phyloP scores from a whole-genome alignment of 1,140 invertebrate genomes.

The Stegodyphus mimosarum region DNA sequence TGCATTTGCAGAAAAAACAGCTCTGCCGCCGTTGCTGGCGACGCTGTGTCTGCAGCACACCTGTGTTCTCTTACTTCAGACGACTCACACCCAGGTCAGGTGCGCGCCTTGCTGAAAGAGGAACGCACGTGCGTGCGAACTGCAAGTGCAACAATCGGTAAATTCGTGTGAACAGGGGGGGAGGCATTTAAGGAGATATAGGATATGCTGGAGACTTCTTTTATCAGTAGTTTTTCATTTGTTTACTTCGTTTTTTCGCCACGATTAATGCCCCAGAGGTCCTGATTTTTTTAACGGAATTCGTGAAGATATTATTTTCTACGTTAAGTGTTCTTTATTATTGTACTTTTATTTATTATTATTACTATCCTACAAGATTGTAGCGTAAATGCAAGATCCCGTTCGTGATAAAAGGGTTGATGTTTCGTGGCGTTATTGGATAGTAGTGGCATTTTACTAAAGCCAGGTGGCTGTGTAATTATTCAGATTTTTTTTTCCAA shows the following conservation, averaged over 20 bases:
- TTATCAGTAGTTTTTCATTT: neutral
- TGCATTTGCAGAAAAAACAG: constrained; percentile 12
- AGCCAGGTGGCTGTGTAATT: too few species aligned
- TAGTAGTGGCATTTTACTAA: too few species aligned
- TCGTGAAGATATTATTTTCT: constrained; percentile 36
- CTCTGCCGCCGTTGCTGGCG: constrained; percentile 28
- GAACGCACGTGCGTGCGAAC: constrained; percentile 39
- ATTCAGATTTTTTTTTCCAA: too few species aligned
- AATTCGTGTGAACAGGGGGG: constrained; percentile 51
- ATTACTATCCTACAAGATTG: neutral
- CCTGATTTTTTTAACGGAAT: constrained; percentile 26
- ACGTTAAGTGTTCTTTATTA: neutral
- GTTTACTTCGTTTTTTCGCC: neutral
- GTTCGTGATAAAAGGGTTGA: constrained; percentile 20
- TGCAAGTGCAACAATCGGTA: constrained; percentile 55
- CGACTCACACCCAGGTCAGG: constrained; percentile 52
- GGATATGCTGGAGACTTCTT: constrained; percentile 1
- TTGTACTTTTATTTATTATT: neutral
- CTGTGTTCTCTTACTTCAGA: constrained; percentile 43
- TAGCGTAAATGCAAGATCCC: constrained; percentile 16
- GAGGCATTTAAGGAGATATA: constrained; percentile 29
- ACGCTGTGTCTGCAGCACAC: constrained; percentile 52
- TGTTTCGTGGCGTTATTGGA: neutral
- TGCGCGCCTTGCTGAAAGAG: constrained; percentile 16
- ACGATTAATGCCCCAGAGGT: constrained; percentile 22